Base-by-base conservation (phyloP, 2,888 invertebrate species). In the Caenorhabditis plicata region DNA sequence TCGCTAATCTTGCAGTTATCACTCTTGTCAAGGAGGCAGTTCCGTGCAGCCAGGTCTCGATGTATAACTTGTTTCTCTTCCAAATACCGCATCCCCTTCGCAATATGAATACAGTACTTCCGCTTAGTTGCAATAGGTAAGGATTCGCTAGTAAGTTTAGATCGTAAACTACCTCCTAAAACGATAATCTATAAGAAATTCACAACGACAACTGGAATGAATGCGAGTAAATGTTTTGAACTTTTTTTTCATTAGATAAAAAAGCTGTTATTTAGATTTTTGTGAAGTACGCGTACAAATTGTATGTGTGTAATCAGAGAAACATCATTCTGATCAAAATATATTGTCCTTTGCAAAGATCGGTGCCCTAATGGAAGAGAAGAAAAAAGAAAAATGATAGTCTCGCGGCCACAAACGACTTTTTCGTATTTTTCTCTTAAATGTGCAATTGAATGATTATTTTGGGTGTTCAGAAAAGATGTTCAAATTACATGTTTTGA, bases 1-100 rank as follows among this genome's bases (percentile, higher is more conserved):
- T 74, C 72, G 46, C 71, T 69, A 42, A 74, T 72, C 53, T 74
- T 70, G 39, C 63, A 64, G 26, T 49, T 58, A 38, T 64, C 64
- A 1, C 20, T 15, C n/a, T 47, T 53, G 39, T 50, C 55, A 15
- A 71, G 53, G 19, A 71, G 64, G 15, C 60, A 51, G 46, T 71
- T 71, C 8, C 71, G 42, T 17, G 71, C 65, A 1, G 71, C 69
- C 55, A 69, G 47, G 43, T 71, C 71, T 1, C 71, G 65, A 46
- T 69, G 71, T 27, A 69, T 67, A 2, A 71, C 60, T 38, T 67
- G 62, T 32, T 63, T 53, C 25, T 52, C 51, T 38, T 73, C 73
- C 39, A 73, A 42, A 49, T 73, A 68, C n/a, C 61, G 47, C 73
- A 71, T 73, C 32, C 73, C 73, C 20, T 56, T 52, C 29, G 65